Percentiles rank a stretch among this genome's conserved stretches.
Conservation (phyloP, 2,113 vertebrate species). For the Protobothrops flavoviridis region DNA sequence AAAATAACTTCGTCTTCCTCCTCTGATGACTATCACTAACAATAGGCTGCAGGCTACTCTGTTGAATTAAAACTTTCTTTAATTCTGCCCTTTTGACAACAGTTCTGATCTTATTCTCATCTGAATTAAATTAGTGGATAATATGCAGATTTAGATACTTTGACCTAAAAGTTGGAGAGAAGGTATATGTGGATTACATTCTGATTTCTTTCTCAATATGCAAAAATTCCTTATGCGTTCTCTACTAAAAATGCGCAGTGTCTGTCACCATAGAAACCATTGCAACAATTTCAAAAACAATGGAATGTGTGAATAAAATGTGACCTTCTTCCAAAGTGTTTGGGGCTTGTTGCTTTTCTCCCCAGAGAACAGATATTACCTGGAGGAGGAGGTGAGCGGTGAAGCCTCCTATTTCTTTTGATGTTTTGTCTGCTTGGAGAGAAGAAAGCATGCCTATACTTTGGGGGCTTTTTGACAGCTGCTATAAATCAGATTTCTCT, state of each 20-base stretch:
- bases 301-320: not conserved
- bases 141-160: not conserved
- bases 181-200: not conserved
- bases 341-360: not conserved
- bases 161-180: not conserved
- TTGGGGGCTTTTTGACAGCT: not conserved
- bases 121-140: not conserved
- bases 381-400: not conserved
- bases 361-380: not conserved
- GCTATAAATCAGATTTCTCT: not conserved
- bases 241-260: not conserved
- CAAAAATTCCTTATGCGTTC: not conserved
- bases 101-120: not conserved
- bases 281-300: not conserved
- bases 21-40: not conserved
- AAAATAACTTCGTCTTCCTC: not conserved
- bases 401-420: not conserved
- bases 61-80: too few relatives aligned
- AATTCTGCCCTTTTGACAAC: too few relatives aligned
- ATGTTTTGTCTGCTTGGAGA: not conserved
- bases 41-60: not conserved
- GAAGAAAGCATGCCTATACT: not conserved
- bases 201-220: not conserved
- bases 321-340: not conserved
- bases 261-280: not conserved